Percentiles rank a stretch among this genome's conserved stretches.
These are phyloP conservation scores for Ctenoplectra terminalis DNA, from an alignment of 1,140 invertebrate genomes.

Conservation along the genomic window DNA sequence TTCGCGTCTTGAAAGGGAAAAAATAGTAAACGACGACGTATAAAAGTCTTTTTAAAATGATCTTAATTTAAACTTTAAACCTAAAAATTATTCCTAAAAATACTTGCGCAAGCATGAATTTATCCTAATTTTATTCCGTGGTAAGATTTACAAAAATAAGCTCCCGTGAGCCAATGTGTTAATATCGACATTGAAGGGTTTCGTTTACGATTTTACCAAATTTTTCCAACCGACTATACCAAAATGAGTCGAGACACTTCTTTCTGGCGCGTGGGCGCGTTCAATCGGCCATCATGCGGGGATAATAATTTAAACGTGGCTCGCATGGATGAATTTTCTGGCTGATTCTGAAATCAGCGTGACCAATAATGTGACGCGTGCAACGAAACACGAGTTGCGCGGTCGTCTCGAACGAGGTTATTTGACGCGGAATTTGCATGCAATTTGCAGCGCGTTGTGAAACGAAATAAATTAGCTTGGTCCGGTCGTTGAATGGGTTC, in stretches of 20 bases:
- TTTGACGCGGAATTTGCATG: not conserved
- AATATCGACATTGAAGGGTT: too few species aligned
- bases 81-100: too few species aligned
- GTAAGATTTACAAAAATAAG: too few species aligned
- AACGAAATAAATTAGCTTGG: constrained; percentile 1
- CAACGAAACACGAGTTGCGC: not conserved
- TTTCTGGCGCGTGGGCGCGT: not conserved
- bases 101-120: too few species aligned
- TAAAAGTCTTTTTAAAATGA: too few species aligned
- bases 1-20: too few species aligned
- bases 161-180: too few species aligned
- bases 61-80: too few species aligned
- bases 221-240: not conserved
- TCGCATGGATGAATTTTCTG: constrained; percentile 13
- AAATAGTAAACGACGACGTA: too few species aligned
- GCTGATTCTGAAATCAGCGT: not conserved
- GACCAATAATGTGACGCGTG: not conserved
- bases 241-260: not conserved
- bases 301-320: constrained; percentile 22
- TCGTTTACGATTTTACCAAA: not conserved
- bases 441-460: not conserved
- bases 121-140: too few species aligned
- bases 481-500: not conserved
- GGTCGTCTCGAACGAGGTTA: not conserved
- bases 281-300: not conserved